Percentiles rank a stretch among this genome's conserved stretches.
Conservation (phyloP, 2,797 vertebrate species). For the Staurois parvus region DNA sequence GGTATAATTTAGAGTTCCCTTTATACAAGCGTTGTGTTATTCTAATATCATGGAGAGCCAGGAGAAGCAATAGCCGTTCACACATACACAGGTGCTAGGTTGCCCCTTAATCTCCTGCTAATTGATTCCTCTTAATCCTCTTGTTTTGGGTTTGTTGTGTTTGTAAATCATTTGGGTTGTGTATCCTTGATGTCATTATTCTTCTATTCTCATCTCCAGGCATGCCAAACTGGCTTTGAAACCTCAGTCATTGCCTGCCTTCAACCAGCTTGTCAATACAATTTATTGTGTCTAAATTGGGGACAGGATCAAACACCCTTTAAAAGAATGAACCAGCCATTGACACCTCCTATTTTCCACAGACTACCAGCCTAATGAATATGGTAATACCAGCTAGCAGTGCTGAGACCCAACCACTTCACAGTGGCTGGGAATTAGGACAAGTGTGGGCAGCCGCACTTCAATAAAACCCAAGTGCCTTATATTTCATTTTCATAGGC, state of each 20-base stretch:
- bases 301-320: slow-evolving; percentile 51
- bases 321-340: slow-evolving; percentile 50
- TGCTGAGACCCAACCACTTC: slow-evolving; percentile 54
- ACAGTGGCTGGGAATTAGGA: slow-evolving; percentile 34
- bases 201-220: slow-evolving; percentile 41
- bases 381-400: slow-evolving; percentile 52
- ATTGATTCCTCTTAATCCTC: slow-evolving; percentile 49
- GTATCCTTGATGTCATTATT: neutral
- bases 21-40: neutral
- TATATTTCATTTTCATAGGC: slow-evolving; percentile 53
- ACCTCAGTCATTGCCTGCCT: slow-evolving; percentile 35
- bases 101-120: slow-evolving; percentile 18
- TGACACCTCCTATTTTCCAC: slow-evolving; percentile 40
- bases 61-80: neutral
- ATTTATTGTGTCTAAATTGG: slow-evolving; percentile 52
- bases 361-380: slow-evolving; percentile 56
- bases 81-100: slow-evolving; percentile 47
- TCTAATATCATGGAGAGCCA: neutral
- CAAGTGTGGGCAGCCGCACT: slow-evolving; percentile 38
- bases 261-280: slow-evolving; percentile 56
- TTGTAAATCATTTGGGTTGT: slow-evolving; percentile 30
- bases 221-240: slow-evolving; percentile 49
- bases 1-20: neutral
- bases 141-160: slow-evolving; percentile 30
- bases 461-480: slow-evolving; percentile 38